A percentile compares a stretch with the other conserved stretches of the same genome.
phyloP scores from a whole-genome alignment of 2,113 vertebrate genomes.

The Lampris megalopsis region DNA sequence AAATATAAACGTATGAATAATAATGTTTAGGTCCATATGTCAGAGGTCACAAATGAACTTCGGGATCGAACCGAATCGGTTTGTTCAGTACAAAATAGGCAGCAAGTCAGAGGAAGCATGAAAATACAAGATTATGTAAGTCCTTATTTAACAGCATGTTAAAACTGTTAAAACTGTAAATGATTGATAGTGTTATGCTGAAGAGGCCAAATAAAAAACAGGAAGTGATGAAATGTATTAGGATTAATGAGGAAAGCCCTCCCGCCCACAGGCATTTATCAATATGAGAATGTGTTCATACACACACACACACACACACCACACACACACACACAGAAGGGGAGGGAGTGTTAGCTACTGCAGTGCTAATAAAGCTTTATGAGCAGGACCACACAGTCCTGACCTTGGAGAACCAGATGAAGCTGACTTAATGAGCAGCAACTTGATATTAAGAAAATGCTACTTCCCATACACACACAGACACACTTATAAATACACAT shows the following conservation, averaged over 20 bases:
- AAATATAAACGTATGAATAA: too few relatives aligned
- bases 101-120: too few relatives aligned
- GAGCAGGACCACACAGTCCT: neutral
- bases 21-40: too few relatives aligned
- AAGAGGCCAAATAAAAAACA: neutral
- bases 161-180: too few relatives aligned
- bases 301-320: slow-evolving; percentile 22
- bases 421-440: slow-evolving; percentile 9
- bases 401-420: slow-evolving; percentile 7
- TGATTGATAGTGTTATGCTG: neutral
- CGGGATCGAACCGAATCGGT: too few relatives aligned
- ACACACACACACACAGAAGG: slow-evolving; percentile 20
- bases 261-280: slow-evolving; percentile 11
- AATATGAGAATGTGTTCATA: neutral
- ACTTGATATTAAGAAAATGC: slow-evolving; percentile 5
- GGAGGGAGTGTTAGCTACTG: neutral
- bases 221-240: neutral
- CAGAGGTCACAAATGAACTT: too few relatives aligned
- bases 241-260: slow-evolving; percentile 12
- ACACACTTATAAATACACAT: too few relatives aligned
- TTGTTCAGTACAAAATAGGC: too few relatives aligned
- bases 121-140: too few relatives aligned
- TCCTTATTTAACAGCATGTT: too few relatives aligned
- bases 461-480: slow-evolving; percentile 36
- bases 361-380: too few relatives aligned